phyloP scores from a whole-genome alignment of 2,113 vertebrate genomes.

The Erythrocercus mccallii region DNA sequence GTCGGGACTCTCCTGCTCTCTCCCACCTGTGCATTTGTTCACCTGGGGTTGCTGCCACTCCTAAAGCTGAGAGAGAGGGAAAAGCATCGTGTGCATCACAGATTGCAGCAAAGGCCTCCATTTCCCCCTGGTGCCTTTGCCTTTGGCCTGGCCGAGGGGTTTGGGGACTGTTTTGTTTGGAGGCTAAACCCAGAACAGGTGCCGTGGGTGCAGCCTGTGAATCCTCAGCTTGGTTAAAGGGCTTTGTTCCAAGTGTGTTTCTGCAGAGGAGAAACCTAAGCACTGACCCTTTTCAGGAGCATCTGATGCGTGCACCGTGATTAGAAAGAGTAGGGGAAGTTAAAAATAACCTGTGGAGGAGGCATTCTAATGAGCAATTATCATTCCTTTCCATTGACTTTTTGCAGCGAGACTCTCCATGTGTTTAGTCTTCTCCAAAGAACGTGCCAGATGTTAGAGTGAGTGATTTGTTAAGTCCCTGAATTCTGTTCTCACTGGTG shows the following conservation, averaged over 20 bases:
- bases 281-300: slow-evolving; percentile 57
- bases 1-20: background rate
- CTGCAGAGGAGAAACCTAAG: slow-evolving; percentile 16
- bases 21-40: background rate
- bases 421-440: slow-evolving; percentile 53
- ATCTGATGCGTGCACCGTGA: slow-evolving; percentile 31
- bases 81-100: rapidly evolving
- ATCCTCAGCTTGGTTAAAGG: background rate
- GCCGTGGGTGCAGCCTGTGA: background rate
- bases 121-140: background rate
- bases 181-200: background rate
- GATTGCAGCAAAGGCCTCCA: background rate
- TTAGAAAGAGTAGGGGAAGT: slow-evolving; percentile 42
- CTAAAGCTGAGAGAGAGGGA: background rate
- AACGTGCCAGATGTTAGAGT: slow-evolving; percentile 54
- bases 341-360: slow-evolving; percentile 61
- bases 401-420: slow-evolving; percentile 35
- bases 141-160: background rate
- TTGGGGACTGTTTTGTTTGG: background rate
- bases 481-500: slow-evolving; percentile 6
- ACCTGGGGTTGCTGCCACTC: background rate
- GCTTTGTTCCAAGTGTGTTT: background rate
- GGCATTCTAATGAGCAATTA: slow-evolving; percentile 64
- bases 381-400: slow-evolving; percentile 60
- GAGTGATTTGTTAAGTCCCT: slow-evolving; percentile 38